phyloP scores from a whole-genome alignment of 2,113 vertebrate genomes.

The Petaurus breviceps region DNA sequence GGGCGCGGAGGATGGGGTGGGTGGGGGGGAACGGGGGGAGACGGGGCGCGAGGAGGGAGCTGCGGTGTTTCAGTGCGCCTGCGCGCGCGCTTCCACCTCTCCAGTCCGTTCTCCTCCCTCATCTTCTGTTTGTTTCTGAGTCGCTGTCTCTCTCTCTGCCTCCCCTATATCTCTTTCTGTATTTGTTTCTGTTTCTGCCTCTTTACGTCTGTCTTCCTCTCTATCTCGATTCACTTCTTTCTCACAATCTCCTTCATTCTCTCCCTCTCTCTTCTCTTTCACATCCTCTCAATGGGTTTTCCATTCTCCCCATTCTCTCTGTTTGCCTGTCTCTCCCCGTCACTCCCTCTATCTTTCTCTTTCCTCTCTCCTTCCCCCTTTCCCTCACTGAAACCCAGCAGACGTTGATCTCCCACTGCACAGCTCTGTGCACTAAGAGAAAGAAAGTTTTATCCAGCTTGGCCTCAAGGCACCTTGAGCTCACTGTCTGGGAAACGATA shows the following conservation, averaged over 20 bases:
- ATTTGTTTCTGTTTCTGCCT: too few species aligned
- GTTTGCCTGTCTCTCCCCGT: not conserved
- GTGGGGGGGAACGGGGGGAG: slow-evolving; percentile 47
- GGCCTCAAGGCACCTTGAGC: not conserved
- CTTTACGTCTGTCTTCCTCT: too few species aligned
- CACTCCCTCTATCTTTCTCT: not conserved
- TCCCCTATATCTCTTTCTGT: too few species aligned
- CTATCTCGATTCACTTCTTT: not conserved
- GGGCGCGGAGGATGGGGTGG: not conserved
- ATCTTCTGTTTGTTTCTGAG: too few species aligned
- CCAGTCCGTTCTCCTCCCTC: not conserved
- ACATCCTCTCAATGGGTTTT: not conserved
- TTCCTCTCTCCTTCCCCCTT: not conserved
- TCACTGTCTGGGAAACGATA: not conserved
- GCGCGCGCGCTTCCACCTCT: slow-evolving; percentile 54
- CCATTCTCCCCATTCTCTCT: not conserved
- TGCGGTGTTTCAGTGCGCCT: slow-evolving; percentile 42
- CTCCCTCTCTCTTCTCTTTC: not conserved
- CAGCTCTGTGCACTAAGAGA: not conserved
- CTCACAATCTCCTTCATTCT: not conserved
- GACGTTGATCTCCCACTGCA: not conserved
- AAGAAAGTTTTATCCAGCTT: not conserved
- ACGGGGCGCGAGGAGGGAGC: not conserved
- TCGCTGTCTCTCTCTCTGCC: too few species aligned
- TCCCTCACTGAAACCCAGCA: not conserved